Base-by-base conservation (phyloP, 2,797 vertebrate species). In the Characodon lateralis region DNA sequence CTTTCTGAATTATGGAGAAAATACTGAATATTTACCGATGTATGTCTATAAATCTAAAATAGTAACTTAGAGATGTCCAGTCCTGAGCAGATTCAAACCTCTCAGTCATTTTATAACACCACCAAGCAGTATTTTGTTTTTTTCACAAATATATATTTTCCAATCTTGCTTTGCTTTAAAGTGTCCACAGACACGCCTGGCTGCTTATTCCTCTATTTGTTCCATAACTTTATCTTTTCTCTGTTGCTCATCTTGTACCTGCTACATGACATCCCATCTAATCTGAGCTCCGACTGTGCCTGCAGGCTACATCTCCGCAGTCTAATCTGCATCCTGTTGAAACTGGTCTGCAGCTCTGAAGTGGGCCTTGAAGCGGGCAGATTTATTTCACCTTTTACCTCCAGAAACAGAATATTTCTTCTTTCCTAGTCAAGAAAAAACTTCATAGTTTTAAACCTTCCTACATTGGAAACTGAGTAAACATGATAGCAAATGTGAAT, bases 201-300 rank as follows among this genome's bases (percentile, higher is more conserved):
- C 74, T 78, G 77, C 72, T 35, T 82, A 76, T 26, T 58, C 51
- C 72, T 78, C 9, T 77, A 61, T 86, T 82, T 85, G 74, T 81
- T 86, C 78, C 69, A 55, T 76, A 81, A 83, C 73, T 66, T 66
- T 78, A 83, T 78, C 28, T 78, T 83, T 80, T 70, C 76, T 81
- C 80, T 6, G 69, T 81, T 78, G 75, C 77, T 78, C 79, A 71
- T 76, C 83, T 78, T 87, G 83, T 74, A 89, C 74, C 82, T 89
- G 81, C 78, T 65, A 83, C 74, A 65, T 71, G 78, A 73, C 43
- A 81, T 85, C 85, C 76, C 80, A 77, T 89, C 82, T 86, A 70
- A 26, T 76, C 71, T 77, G 72, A 79, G 78, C 71, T 73, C 82
- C 65, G 31, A 72, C 86, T 79, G 80, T 71, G 74, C 71, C 80